Conservation (phyloP, 2,888 invertebrate genomes). For the Coelogynopora nodosa region DNA sequence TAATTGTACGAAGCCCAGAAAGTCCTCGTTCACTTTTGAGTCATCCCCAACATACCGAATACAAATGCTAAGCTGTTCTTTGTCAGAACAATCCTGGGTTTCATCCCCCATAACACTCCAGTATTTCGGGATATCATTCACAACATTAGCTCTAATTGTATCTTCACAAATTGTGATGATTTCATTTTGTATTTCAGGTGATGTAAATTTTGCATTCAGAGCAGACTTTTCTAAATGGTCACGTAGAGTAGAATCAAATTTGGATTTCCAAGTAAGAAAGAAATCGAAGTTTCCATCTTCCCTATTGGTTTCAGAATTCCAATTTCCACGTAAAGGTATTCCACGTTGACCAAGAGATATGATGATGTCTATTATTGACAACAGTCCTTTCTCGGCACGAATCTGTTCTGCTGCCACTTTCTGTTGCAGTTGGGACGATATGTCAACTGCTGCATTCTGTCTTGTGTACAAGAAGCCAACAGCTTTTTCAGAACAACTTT, state of each 20-base stretch:
- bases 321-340: neutral
- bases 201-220: neutral
- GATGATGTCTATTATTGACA: neutral
- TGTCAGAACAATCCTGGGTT: neutral
- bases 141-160: neutral
- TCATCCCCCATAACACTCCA: neutral
- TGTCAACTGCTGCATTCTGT: neutral
- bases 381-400: neutral
- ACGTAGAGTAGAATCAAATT: neutral
- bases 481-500: conserved; percentile 11
- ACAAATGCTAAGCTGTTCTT: neutral
- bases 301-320: neutral
- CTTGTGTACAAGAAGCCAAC: neutral
- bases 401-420: neutral
- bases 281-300: neutral
- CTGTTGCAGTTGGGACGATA: neutral
- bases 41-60: neutral
- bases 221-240: neutral
- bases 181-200: neutral
- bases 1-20: neutral
- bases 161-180: neutral
- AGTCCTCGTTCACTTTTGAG: neutral
- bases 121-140: neutral
- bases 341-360: neutral
- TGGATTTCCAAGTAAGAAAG: neutral